Base-by-base conservation (phyloP, 2,888 invertebrate species). In the Taphrorychus bicolor region DNA sequence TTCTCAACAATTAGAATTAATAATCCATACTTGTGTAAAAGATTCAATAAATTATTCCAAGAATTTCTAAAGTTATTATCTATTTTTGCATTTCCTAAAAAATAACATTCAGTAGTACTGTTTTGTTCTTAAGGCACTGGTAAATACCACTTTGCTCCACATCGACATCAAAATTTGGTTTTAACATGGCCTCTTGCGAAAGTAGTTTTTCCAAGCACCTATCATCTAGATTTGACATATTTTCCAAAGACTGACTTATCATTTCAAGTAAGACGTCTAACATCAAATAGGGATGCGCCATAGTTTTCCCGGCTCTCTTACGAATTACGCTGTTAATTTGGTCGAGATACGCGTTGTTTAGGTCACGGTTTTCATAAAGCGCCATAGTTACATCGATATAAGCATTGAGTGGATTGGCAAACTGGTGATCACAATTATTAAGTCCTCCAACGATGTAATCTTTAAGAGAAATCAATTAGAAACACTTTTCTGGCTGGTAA, bases 21-120 rank as follows among this genome's bases (percentile, higher is more conserved):
- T 51, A 87, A 76, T 66, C 85, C 83, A 76, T 84, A 83, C 22
- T 83, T 82, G 71, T 86, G 85, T 11, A 89, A 75, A 4, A 76
- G 63, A 61, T 75, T 74, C 17, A 78, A 51, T 18, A 77, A 64
- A 45, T 72, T 81, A 77, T 85, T 83, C 86, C 89, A 89, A 71
- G 82, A 78, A 19, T 73, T 66, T 17, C 80, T 68, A 72, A 83
- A 79, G 18, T 69, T 63, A 45, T 11, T 17, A 42, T 24, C 19
- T 9, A 51, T 17, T 22, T 21, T 51, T 7, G 19, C 2, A 2
- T 2, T 22, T 45, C 7, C 14, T 45, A 7, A 45, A 45, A 45
- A 17, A 45, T 17, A n/a, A 17, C 7, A 45, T 5, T 18, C 1
- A 11, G 1, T n/a, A 45, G 45, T 45, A 14, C 14, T 45, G 3